Base-by-base conservation (phyloP, 2,888 invertebrate species). In the Ochlodes sylvanus region DNA sequence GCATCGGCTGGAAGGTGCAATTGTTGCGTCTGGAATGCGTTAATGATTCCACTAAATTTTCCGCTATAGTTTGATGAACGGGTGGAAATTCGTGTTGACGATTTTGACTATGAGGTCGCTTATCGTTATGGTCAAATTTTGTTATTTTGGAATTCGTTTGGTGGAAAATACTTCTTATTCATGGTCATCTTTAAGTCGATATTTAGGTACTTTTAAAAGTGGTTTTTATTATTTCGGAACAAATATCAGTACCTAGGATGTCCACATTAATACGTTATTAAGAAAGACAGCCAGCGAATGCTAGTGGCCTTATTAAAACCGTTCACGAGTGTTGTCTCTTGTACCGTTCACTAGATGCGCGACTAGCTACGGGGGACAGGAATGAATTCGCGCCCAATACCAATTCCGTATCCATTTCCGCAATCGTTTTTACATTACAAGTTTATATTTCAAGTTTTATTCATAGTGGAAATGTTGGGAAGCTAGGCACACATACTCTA, bases 381-480 rank as follows among this genome's bases (percentile, higher is more conserved):
- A 60, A 54, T 34, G 42, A 42, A 63, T 68, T 63, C 58, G 42
- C 47, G 54, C 15, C 42, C 41, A 32, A 56, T 62, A 57, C 27
- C 15, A 60, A 60, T 61, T 54, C 15, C 15, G 17, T 14, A 52
- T 17, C 27, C 17, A 54, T 42, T 66, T 66, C 58, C 58, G 66
- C 17, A 57, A 32, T 27, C 41, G 52, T 42, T 19, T 63, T 42
- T 17, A 52, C 54, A 63, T 63, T 42, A 19, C 56, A 57, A n/a
- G n/a, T 47, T 57, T 68, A 64, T 71, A 61, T 67, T 63, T 67
- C 63, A 58, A 32, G 55, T 42, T 70, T 69, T 67, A 70, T 70
- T 67, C 68, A 69, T 64, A 68, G 61, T 70, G 67, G 69, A 68
- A 70, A 68, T 63, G 68, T 69, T 64, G 62, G 14, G 66, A 67